A percentile compares a stretch with the other conserved stretches of the same genome.
These are phyloP conservation scores for Tenebrosternarchus preto DNA, from an alignment of 2,113 vertebrate species.

Conservation along the genomic window DNA sequence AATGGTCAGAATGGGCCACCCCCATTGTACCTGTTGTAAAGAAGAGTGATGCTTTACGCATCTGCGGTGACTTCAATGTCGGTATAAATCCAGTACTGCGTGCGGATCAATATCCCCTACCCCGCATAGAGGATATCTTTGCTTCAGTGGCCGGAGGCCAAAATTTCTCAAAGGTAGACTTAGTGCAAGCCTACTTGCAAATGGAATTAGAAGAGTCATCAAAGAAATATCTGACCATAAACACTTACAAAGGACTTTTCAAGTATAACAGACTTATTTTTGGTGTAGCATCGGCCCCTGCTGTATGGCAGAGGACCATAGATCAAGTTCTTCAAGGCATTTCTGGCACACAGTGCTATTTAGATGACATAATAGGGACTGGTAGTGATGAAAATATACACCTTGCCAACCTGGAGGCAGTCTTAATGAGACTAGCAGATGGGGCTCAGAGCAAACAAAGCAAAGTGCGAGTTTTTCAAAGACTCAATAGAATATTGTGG, in stretches of 20 bases:
- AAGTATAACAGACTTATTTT: slow-evolving; percentile 35
- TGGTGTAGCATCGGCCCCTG: slow-evolving; percentile 17
- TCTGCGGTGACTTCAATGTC: background rate
- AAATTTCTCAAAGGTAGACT: slow-evolving; percentile 17
- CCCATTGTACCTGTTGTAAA: background rate
- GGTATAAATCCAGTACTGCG: slow-evolving; percentile 1
- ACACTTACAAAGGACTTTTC: slow-evolving; percentile 14
- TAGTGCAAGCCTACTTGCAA: slow-evolving; percentile 28
- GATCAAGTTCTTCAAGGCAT: slow-evolving; percentile 36
- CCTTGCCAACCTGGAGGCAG: slow-evolving; percentile 15
- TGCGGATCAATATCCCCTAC: slow-evolving; percentile 12
- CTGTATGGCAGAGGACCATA: slow-evolving; percentile 22
- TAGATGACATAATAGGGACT: slow-evolving; percentile 17
- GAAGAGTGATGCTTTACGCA: background rate
- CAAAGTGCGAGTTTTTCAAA: slow-evolving; percentile 37
- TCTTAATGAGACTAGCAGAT: slow-evolving; percentile 5
- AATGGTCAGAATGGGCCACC: background rate
- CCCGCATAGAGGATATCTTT: slow-evolving; percentile 40
- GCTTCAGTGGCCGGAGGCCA: slow-evolving; percentile 7
- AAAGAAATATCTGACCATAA: slow-evolving; percentile 25
- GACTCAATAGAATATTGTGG: slow-evolving; percentile 32
- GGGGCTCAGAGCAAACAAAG: slow-evolving; percentile 20
- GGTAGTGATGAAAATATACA: slow-evolving; percentile 4
- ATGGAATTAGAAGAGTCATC: slow-evolving; percentile 45
- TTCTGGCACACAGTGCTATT: background rate